Evolutionary conservation across 2,888 invertebrate genomes (phyloP), one percentile per base, ranked within the genome.

Genomic region (Microplitis manilae): DNA sequence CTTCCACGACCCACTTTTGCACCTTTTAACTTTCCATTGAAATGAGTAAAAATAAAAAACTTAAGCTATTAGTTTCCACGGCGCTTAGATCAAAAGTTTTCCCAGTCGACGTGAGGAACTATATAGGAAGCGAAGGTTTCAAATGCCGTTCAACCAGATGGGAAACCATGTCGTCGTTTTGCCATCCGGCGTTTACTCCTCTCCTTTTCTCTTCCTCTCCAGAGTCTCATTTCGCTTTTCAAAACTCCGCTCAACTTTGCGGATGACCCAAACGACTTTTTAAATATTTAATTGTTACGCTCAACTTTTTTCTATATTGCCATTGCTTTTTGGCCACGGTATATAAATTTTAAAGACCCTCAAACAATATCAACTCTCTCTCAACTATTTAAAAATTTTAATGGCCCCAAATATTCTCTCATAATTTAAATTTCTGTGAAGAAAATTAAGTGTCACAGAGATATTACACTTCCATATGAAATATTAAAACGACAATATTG

Each of bases 1-100:
- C 72, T 13, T 64, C 62, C 40, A 20, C 72, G 72, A 72, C 64
- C 64, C 64, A 72, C 72, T 72, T 72, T 64, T 62, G 15, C 39
- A 72, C 41, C 62, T 40, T 72, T 64, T 17, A 40, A 61, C 72
- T 72, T 72, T 72, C 13, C 64, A 72, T 64, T 64, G 62, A 20
- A 64, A 72, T 39, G 60, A 71, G 69, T 15, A 40, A 50, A 30
- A 70, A 70, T 8, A 30, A 72, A 72, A 62, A 64, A 60, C 9
- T 64, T 20, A 61, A 39, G 20, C 72, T 64, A 72, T 72, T 72
- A 72, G 72, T 72, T 72, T 39, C 8, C 40, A 64, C 64, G 50
- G 50, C 50, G 41, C 41, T 72, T 41, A 72, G 64, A 72, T 64
- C 72, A 64, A 72, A 72, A 72, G 72, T 72, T 72, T 64, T n/a